phyloP scores from a whole-genome alignment of 1,140 invertebrate genomes.

The Scaptomyza graminum region DNA sequence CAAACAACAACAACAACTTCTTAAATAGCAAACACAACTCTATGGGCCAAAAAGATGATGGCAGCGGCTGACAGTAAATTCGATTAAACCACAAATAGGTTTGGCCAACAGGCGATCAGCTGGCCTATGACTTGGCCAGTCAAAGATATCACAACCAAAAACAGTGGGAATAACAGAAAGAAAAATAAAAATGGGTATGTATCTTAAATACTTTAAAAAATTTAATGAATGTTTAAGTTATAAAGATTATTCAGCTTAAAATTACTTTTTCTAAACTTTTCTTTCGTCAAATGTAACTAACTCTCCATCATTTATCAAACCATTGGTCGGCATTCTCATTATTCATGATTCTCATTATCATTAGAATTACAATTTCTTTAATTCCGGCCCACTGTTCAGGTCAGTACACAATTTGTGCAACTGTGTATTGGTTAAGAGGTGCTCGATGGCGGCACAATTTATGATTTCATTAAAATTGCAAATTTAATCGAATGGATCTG shows the following conservation, averaged over 20 bases:
- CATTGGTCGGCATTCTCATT: too few relatives aligned
- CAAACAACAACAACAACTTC: slow-evolving; percentile 2
- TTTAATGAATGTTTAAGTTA: too few relatives aligned
- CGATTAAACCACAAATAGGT: slow-evolving; percentile 80
- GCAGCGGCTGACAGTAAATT: slow-evolving; percentile 76
- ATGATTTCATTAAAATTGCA: slow-evolving; percentile 81
- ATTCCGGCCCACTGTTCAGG: slow-evolving; percentile 32
- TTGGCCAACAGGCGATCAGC: slow-evolving; percentile 66
- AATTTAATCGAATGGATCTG: slow-evolving; percentile 72
- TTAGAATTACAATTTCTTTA: neutral
- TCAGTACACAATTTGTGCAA: neutral
- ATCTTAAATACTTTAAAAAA: too few relatives aligned
- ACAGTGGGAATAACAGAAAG: too few relatives aligned
- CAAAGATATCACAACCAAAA: slow-evolving; percentile 21
- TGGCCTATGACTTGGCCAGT: slow-evolving; percentile 58
- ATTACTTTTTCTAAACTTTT: too few relatives aligned
- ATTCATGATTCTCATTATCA: too few relatives aligned
- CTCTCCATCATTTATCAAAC: too few relatives aligned
- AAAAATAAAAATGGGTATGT: too few relatives aligned
- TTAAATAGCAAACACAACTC: neutral
- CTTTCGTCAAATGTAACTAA: too few relatives aligned
- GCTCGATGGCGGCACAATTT: slow-evolving; percentile 66
- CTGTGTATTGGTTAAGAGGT: slow-evolving; percentile 10
- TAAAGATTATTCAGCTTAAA: too few relatives aligned
- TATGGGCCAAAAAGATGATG: slow-evolving; percentile 26